Evolutionary conservation across 2,113 vertebrate genomes (phyloP), one percentile per base, ranked within the genome.

Genomic region (Festucalex cinctus): DNA sequence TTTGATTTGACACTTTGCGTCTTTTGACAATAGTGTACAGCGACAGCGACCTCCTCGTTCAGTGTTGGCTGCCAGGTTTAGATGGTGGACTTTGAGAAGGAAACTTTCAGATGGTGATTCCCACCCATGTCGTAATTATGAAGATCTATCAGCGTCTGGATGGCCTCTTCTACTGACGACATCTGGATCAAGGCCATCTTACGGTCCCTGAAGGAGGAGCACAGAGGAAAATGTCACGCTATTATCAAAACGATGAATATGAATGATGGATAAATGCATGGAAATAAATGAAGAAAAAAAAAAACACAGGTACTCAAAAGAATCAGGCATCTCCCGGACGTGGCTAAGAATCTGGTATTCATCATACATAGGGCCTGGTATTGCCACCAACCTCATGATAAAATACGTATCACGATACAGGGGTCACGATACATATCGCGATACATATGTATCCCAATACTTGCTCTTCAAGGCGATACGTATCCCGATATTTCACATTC

Each of bases 171-270:
- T 75, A 95, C 97, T 53, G 96, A 96, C 9, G 95, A 91, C 97
- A 98, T 98, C 92, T 99, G 97, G 91, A 99, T 94, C 84, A 99
- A 90, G 49, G 97, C 95, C 97, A 99, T 99, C 86, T 98, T 98
- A 87, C 95, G 96, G 92, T 98, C 97, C 93, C 96, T 99, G 92
- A 80, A 86, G 51, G 39, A 57, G 16, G 44, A 24, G 66, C 35
- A 56, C 19, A 51, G 36, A 39, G 58, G 2, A 17, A 17, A 17
- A 57, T 2, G 26, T 26, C 24, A 51, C 20, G 8, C 12, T 41
- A 22, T 54, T 56, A 28, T 28, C 53, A 57, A 57, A 57, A 57
- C 26, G 1, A 32, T 5, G 7, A 26, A 28, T 9, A 28, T 1
- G 16, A 3, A 57, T 14, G 7, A 3, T 57, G 54, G 6, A 57